phyloP scores from a whole-genome alignment of 2,797 vertebrate species.

The Cuculus canorus region DNA sequence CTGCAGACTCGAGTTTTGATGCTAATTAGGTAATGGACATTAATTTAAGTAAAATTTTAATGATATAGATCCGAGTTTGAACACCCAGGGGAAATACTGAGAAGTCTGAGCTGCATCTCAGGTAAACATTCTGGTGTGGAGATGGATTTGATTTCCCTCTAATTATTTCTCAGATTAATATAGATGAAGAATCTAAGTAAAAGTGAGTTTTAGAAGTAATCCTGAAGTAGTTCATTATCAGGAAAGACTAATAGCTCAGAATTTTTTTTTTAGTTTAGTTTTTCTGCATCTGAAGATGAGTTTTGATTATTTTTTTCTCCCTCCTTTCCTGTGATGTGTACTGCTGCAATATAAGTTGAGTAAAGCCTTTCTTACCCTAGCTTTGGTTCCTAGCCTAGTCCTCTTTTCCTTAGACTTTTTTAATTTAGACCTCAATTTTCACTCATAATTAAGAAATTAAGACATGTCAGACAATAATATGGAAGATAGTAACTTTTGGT shows the following conservation, averaged over 20 bases:
- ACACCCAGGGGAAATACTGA: background rate
- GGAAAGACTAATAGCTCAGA: conserved; percentile 40
- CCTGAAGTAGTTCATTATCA: conserved; percentile 55
- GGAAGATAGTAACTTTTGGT: background rate
- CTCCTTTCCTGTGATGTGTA: background rate
- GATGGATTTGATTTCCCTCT: conserved; percentile 71
- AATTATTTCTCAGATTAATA: conserved; percentile 79
- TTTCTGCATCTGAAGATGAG: background rate
- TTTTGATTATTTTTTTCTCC: background rate
- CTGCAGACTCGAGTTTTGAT: background rate
- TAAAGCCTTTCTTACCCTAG: background rate
- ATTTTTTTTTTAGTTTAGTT: conserved; percentile 8
- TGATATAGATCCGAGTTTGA: background rate
- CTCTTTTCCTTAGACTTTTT: background rate
- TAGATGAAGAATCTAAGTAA: conserved; percentile 75
- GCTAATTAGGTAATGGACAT: conserved; percentile 1
- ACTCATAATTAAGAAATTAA: background rate
- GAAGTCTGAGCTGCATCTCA: conserved; percentile 2
- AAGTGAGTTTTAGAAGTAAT: conserved; percentile 66
- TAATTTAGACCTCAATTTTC: conserved; percentile 9
- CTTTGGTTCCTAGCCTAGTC: background rate
- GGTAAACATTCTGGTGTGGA: conserved; percentile 65
- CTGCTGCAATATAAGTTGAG: background rate
- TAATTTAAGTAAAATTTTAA: conserved; percentile 37
- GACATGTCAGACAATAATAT: background rate